phyloP scores from a whole-genome alignment of 2,888 invertebrate species.

The Drosophila anomalata region DNA sequence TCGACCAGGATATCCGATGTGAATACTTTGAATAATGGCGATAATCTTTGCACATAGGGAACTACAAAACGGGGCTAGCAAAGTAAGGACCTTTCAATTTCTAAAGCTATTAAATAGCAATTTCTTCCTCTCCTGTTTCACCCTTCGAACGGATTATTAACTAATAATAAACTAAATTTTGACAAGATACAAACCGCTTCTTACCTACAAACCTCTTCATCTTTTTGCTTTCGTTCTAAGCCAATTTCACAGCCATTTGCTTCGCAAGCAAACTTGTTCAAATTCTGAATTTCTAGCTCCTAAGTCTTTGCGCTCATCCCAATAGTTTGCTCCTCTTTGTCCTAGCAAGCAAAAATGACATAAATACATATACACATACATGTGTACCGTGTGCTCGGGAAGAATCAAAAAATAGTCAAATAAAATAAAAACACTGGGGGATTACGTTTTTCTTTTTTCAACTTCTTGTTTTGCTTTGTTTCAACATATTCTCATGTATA shows the following conservation, averaged over 20 bases:
- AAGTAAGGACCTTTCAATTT: conserved; percentile 15
- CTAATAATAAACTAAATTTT: conserved; percentile 13
- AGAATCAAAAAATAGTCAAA: neutral
- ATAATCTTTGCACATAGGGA: neutral
- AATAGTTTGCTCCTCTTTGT: conserved; percentile 10
- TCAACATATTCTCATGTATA: conserved; percentile 70
- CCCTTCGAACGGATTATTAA: conserved; percentile 12
- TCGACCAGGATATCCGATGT: conserved; percentile 9
- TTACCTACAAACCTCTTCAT: neutral
- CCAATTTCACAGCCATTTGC: conserved; percentile 77
- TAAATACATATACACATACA: neutral
- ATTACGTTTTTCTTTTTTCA: conserved; percentile 52
- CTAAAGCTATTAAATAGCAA: conserved; percentile 68
- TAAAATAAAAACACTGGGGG: conserved; percentile 62
- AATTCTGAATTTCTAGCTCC: conserved; percentile 52
- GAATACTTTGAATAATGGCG: neutral
- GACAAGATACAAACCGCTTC: conserved; percentile 14
- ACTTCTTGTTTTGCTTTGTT: conserved; percentile 54
- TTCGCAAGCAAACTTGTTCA: conserved; percentile 54
- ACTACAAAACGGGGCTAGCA: conserved; percentile 11
- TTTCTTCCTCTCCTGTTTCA: conserved; percentile 28
- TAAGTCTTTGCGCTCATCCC: conserved; percentile 63
- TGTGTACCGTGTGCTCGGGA: neutral
- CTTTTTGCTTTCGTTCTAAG: conserved; percentile 38
- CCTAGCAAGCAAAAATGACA: conserved; percentile 3